phyloP scores from a whole-genome alignment of 2,797 vertebrate species.

The Falco naumanni region DNA sequence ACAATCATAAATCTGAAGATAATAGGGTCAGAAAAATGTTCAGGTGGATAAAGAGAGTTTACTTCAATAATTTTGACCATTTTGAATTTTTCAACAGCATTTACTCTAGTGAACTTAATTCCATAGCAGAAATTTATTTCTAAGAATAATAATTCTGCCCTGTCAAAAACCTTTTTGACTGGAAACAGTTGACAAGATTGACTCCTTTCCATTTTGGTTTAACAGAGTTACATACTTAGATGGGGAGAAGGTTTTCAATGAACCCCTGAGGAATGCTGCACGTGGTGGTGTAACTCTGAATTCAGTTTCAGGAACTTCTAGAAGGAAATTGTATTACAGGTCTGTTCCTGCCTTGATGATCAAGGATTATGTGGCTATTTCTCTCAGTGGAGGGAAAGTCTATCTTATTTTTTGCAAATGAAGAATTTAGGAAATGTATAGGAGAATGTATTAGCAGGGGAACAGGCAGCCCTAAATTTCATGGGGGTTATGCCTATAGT shows the following conservation, averaged over 20 bases:
- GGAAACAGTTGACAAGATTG: constrained; percentile 35
- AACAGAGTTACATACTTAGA: neutral
- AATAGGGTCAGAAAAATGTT: neutral
- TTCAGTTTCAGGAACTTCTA: neutral
- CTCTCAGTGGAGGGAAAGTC: neutral
- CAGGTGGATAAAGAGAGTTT: neutral
- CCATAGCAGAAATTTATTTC: neutral
- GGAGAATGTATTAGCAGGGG: neutral
- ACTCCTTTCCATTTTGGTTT: constrained; percentile 23
- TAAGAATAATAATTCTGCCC: neutral
- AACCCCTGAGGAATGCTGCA: neutral
- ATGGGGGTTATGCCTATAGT: neutral
- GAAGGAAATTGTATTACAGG: neutral
- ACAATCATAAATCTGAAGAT: neutral
- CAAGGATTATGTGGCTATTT: neutral
- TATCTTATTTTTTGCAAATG: neutral
- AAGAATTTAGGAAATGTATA: neutral
- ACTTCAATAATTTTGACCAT: neutral
- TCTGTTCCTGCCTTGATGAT: neutral
- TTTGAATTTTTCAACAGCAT: neutral
- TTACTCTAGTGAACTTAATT: neutral
- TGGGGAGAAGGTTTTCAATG: constrained; percentile 22
- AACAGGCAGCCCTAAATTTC: neutral
- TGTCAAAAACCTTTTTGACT: constrained; percentile 4
- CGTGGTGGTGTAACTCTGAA: neutral